Percentiles rank a stretch among this genome's conserved stretches.
Evolutionary conservation across 2,888 invertebrate species (phyloP).

Genomic region (Eucera pruinosa): DNA sequence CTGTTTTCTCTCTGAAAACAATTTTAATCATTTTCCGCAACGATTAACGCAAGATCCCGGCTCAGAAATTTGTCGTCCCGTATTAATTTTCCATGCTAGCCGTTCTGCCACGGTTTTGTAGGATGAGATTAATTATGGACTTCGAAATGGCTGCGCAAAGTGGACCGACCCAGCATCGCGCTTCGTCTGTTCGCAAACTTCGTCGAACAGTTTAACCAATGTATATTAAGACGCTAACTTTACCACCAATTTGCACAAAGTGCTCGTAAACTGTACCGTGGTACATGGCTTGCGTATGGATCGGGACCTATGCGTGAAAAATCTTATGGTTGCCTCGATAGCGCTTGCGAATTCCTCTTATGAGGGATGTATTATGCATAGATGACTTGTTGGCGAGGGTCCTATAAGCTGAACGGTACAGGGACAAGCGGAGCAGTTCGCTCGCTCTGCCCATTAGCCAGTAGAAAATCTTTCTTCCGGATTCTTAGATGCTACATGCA

Average conservation of each 20-base stretch:
- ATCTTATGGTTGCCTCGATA: conserved; percentile 10
- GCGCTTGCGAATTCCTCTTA: not conserved
- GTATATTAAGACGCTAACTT: conserved; percentile 74
- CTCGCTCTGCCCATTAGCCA: too few relatives aligned
- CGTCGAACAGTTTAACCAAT: conserved; percentile 72
- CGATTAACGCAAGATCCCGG: not conserved
- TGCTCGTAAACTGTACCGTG: conserved; percentile 67
- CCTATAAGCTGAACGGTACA: too few relatives aligned
- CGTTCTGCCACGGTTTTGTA: conserved; percentile 55
- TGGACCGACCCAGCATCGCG: conserved; percentile 65
- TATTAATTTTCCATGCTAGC: conserved; percentile 61
- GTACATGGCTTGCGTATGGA: conserved; percentile 39
- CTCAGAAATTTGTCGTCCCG: conserved; percentile 24
- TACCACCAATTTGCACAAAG: conserved; percentile 72
- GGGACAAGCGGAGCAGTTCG: too few relatives aligned
- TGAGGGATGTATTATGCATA: too few relatives aligned
- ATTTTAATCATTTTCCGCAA: not conserved
- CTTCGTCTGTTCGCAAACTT: conserved; percentile 69
- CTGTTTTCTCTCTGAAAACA: not conserved
- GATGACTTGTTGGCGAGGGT: too few relatives aligned
- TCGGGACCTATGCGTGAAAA: conserved; percentile 24
- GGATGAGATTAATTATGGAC: conserved; percentile 69
- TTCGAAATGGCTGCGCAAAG: conserved; percentile 64
- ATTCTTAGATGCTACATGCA: too few relatives aligned
- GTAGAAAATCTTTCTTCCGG: too few relatives aligned